Conservation (phyloP, 2,888 invertebrate genomes). For the Ptilodon capucinus region DNA sequence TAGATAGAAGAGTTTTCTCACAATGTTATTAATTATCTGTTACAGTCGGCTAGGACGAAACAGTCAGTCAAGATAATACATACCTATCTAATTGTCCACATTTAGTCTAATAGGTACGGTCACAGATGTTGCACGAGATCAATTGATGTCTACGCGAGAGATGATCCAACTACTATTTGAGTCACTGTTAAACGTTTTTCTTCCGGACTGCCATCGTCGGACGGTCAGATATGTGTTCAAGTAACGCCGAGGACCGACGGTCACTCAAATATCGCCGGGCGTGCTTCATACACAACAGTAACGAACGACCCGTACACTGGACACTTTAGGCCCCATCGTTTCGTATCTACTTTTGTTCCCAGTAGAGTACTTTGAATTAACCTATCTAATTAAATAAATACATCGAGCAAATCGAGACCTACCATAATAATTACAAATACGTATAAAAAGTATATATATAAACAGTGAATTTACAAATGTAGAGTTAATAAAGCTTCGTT, state of each 20-base stretch:
- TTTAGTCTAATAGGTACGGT: conserved; percentile 40
- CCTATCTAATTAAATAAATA: conserved; percentile 79
- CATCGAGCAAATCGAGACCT: conserved; percentile 66
- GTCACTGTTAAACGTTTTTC: conserved; percentile 35
- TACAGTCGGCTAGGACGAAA: conserved; percentile 21
- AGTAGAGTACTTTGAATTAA: conserved; percentile 74
- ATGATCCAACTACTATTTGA: conserved; percentile 26
- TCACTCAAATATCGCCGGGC: conserved; percentile 23
- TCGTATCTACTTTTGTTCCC: conserved; percentile 75
- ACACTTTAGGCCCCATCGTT: conserved; percentile 71
- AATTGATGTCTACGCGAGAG: conserved; percentile 48
- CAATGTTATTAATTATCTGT: conserved; percentile 31
- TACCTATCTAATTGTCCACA: conserved; percentile 48
- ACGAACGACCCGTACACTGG: conserved; percentile 46
- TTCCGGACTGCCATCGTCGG: conserved; percentile 44
- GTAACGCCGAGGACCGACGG: conserved; percentile 38
- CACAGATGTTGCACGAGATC: conserved; percentile 47
- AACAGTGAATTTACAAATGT: conserved; percentile 81
- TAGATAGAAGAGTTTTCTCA: conserved; percentile 45
- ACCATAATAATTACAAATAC: conserved; percentile 75
- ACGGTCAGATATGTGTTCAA: conserved; percentile 68
- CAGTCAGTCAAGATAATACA: conserved; percentile 29
- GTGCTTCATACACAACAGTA: conserved; percentile 31
- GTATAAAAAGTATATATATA: conserved; percentile 80
- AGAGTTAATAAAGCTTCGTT: conserved; percentile 82